A percentile compares a stretch with the other conserved stretches of the same genome.
phyloP scores from a whole-genome alignment of 2,888 invertebrate genomes.

The Piscicola geometra region DNA sequence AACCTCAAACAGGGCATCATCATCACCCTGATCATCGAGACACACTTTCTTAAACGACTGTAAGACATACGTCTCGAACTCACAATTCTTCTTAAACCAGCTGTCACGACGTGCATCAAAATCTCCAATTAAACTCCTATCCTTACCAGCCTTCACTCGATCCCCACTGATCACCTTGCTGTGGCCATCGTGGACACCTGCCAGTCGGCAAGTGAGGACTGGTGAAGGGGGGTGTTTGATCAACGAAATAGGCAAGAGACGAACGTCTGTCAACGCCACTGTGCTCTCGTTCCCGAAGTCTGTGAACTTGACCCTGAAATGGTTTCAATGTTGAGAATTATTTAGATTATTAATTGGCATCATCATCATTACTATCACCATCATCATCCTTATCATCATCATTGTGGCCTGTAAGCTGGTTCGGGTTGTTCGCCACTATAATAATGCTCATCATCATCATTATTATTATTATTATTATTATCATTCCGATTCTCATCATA shows the following conservation, averaged over 20 bases:
- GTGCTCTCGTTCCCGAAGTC: neutral
- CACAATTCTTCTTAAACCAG: neutral
- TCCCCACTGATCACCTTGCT: neutral
- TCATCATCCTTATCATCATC: too few relatives aligned
- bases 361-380: neutral
- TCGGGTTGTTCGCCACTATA: too few relatives aligned
- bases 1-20: neutral
- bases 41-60: neutral
- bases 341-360: too few relatives aligned
- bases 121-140: neutral
- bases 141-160: neutral
- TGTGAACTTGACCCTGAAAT: slow-evolving; percentile 45
- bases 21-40: neutral
- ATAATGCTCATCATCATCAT: too few relatives aligned
- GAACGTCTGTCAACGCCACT: neutral
- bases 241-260: neutral
- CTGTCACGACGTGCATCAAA: neutral
- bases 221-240: neutral
- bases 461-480: too few relatives aligned
- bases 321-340: too few relatives aligned
- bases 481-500: neutral
- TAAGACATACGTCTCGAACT: neutral
- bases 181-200: neutral
- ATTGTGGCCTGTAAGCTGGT: too few relatives aligned
- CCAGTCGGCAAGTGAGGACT: neutral